Conservation (phyloP, 2,113 vertebrate genomes). For the Anguilla rostrata region DNA sequence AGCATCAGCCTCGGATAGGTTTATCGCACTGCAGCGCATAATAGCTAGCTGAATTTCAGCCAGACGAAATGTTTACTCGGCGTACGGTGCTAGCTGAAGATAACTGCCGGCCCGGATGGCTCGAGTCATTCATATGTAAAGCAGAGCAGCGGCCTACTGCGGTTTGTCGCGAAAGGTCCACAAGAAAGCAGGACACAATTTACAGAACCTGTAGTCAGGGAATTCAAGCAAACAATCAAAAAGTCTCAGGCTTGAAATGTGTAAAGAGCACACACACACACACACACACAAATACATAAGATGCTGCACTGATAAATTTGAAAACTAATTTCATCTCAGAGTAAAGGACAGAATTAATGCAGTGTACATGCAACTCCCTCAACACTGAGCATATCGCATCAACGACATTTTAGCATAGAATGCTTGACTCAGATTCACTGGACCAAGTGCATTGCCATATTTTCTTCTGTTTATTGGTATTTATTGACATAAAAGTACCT, state of each 20-base stretch:
- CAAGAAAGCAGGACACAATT: neutral
- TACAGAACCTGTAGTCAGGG: neutral
- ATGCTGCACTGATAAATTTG: neutral
- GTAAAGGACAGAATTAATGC: neutral
- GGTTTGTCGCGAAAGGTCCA: neutral
- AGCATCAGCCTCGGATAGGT: neutral
- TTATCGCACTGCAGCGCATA: neutral
- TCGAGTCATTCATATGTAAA: neutral
- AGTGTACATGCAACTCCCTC: too few relatives aligned
- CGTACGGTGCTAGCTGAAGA: neutral
- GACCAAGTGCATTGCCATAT: too few relatives aligned
- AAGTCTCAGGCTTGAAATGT: neutral
- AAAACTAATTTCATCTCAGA: neutral
- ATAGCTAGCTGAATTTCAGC: constrained; percentile 1
- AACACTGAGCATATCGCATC: too few relatives aligned
- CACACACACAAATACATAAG: neutral
- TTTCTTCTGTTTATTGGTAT: too few relatives aligned
- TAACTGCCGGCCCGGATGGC: neutral
- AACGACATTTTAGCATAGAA: too few relatives aligned
- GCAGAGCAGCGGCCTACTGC: neutral
- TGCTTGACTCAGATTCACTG: too few relatives aligned
- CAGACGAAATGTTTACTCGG: neutral
- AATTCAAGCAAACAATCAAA: neutral
- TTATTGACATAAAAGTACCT: too few relatives aligned
- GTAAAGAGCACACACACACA: neutral